A percentile compares a stretch with the other conserved stretches of the same genome.
Evolutionary conservation across 2,888 invertebrate species (phyloP).

Genomic region (Netelia virgata): DNA sequence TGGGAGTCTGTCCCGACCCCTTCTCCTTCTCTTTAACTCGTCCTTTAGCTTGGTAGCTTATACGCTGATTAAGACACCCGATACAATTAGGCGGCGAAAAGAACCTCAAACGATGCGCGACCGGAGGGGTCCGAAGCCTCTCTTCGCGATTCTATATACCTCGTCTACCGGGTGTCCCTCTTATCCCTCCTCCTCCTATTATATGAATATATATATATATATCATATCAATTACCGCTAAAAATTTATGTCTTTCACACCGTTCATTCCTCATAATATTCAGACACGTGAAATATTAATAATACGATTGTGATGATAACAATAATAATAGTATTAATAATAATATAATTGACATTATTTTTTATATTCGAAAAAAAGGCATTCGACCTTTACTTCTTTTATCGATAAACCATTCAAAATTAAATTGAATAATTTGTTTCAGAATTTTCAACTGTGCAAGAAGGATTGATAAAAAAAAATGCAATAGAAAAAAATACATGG

Average conservation of each 20-base stretch:
- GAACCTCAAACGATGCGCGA: conserved; percentile 81
- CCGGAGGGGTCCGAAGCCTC: conserved; percentile 55
- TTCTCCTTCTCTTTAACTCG: conserved; percentile 66
- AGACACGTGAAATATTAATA: not conserved
- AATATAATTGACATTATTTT: not conserved
- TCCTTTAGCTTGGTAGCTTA: conserved; percentile 81
- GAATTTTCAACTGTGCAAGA: no score
- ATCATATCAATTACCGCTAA: conserved; percentile 47
- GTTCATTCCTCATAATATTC: conserved; percentile 7
- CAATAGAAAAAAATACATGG: not conserved
- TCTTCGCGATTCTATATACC: conserved; percentile 42
- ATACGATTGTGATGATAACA: not conserved
- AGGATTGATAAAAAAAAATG: not conserved
- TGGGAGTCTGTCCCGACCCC: conserved; percentile 47
- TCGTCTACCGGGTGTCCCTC: conserved; percentile 59
- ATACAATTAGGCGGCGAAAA: conserved; percentile 83
- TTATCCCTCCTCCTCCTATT: conserved; percentile 12
- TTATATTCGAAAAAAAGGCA: not conserved
- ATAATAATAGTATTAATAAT: not conserved
- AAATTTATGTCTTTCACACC: conserved; percentile 49
- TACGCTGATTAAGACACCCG: conserved; percentile 84
- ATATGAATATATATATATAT: conserved; percentile 12
- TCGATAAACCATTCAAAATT: no score
- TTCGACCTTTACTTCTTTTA: no score
- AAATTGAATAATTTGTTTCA: no score